These are phyloP conservation scores for Eupithecia subfuscata DNA, from an alignment of 2,888 invertebrate species.

Conservation along the genomic window DNA sequence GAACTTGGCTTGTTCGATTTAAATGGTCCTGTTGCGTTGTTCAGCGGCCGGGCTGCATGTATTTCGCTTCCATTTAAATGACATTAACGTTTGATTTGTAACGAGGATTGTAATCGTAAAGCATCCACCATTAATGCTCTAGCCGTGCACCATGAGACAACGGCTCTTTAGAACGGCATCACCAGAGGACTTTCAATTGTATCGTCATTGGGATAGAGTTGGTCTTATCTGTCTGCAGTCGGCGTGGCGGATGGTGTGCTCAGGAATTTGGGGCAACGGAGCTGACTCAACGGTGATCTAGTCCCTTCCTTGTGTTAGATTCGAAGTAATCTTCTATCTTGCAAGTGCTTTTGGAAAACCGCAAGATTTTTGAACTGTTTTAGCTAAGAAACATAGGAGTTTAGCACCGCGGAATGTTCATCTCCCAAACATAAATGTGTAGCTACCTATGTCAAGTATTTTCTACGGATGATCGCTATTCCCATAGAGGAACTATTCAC, in stretches of 20 bases:
- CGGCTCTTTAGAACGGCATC: conserved; percentile 58
- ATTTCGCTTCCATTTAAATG: conserved; percentile 48
- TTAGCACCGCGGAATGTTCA: background rate
- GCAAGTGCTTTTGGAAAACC: conserved; percentile 17
- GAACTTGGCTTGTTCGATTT: conserved; percentile 49
- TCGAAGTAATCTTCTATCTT: conserved; percentile 58
- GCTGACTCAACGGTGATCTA: conserved; percentile 80
- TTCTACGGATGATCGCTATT: background rate
- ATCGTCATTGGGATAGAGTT: conserved; percentile 52
- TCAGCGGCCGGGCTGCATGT: conserved; percentile 34
- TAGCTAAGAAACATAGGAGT: background rate
- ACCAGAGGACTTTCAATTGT: conserved; percentile 37
- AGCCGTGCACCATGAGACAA: conserved; percentile 65
- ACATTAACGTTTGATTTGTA: conserved; percentile 52
- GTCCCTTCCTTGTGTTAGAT: conserved; percentile 71
- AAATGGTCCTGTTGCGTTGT: conserved; percentile 40
- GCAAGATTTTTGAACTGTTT: conserved; percentile 1
- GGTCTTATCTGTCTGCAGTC: conserved; percentile 55
- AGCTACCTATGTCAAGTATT: background rate
- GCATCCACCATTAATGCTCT: conserved; percentile 70
- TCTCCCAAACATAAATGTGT: background rate
- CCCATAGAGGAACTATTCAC: no score
- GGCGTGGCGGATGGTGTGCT: conserved; percentile 69
- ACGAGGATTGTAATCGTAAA: conserved; percentile 54
- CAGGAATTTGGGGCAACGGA: conserved; percentile 79